Evolutionary conservation across 1,140 invertebrate species (phyloP), one percentile per base, ranked within the genome.

Genomic region (Cheumatopsyche charites): DNA sequence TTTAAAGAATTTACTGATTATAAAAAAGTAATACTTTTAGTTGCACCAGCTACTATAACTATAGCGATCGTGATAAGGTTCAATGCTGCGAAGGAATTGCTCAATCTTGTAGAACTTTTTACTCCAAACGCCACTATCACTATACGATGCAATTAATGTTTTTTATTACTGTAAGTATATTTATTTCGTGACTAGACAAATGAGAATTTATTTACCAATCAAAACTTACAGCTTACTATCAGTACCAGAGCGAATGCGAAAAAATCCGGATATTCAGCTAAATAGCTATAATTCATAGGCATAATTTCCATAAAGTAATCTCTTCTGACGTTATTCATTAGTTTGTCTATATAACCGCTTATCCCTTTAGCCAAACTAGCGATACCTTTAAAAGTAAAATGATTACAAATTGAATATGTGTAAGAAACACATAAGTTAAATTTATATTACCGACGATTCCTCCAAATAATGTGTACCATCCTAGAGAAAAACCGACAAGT

Each of bases 401-500:
- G n/a, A n/a, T n/a, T n/a, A n/a, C n/a, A n/a, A n/a, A n/a, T n/a
- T n/a, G n/a, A n/a, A n/a, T n/a, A n/a, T n/a, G n/a, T n/a, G n/a
- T n/a, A n/a, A n/a, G n/a, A n/a, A n/a, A n/a, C n/a, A n/a, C n/a
- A n/a, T n/a, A n/a, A n/a, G n/a, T n/a, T n/a, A 25, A 23, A 25
- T 58, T 7, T 52, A 9, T 17, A 19, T 63, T 63, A 47, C 83
- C 83, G 6, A 97, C 95, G 0, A 94, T 89, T 85, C 96, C 95
- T 84, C 96, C 94, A 76, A 96, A 80, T 72, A 96, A 91, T 26
- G 96, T 86, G 86, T 94, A 95, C 94, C 94, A 96, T 65, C 94
- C 94, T 80, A 88, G 92, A 74, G 87, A 90, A 86, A 87, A 96
- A 74, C 87, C 94, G 36, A 84, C 89, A 82, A 89, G 90, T 81